Evolutionary conservation across 2,888 invertebrate genomes (phyloP).

Genomic region (Machimus atricapillus): DNA sequence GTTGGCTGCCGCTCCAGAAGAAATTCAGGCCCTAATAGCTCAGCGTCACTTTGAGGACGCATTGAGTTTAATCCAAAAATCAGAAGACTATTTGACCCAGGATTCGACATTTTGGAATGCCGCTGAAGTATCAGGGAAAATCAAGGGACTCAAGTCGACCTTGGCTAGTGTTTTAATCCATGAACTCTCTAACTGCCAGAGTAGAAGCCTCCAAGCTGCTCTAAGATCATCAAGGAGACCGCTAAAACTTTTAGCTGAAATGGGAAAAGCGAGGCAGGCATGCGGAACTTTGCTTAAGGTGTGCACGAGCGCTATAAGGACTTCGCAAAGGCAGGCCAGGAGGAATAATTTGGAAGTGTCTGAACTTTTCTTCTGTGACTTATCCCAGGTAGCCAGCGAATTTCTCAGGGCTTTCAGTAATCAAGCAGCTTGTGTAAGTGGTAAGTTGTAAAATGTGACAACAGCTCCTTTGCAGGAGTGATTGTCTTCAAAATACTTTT

Average conservation of each 20-base stretch:
- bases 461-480: neutral
- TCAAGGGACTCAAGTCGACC: conserved; percentile 75
- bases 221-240: conserved; percentile 84
- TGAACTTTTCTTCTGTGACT: conserved; percentile 73
- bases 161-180: conserved; percentile 87
- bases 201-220: conserved; percentile 89
- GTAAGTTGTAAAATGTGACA: conserved; percentile 63
- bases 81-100: conserved; percentile 65
- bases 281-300: conserved; percentile 59
- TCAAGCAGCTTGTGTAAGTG: conserved; percentile 75
- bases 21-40: conserved; percentile 92
- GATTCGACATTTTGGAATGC: conserved; percentile 55
- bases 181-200: conserved; percentile 88
- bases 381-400: conserved; percentile 75
- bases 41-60: conserved; percentile 96
- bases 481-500: conserved; percentile 48
- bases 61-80: conserved; percentile 78
- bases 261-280: conserved; percentile 62
- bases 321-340: conserved; percentile 60
- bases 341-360: conserved; percentile 63
- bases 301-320: conserved; percentile 58
- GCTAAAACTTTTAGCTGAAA: conserved; percentile 74
- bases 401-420: conserved; percentile 83
- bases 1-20: conserved; percentile 90
- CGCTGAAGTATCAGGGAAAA: conserved; percentile 60